Base-by-base conservation (phyloP, 1,140 invertebrate genomes). In the Mizuhopecten yessoensis region DNA sequence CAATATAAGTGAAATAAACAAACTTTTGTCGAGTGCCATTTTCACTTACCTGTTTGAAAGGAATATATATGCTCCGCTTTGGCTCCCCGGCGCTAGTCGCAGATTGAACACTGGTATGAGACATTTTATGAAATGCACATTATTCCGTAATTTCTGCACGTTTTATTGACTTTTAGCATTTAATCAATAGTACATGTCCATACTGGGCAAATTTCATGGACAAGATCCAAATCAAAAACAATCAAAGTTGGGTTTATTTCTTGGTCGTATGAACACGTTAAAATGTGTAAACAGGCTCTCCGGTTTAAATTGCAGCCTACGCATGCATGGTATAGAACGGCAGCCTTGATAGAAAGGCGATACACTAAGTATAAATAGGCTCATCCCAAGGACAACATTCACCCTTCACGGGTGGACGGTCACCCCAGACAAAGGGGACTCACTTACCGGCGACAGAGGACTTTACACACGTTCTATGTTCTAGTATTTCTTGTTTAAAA, bases 31-130 rank as follows among this genome's bases (percentile, higher is more conserved):
- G 42, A 13, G 17, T 45, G 1, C 17, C 29, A 5, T 75, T 17
- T 75, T 75, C 57, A 75, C 57, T 75, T 29, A 75, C 57, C 57
- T n/a, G 57, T 75, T 75, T 75, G 57, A 75, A 75, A n/a, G n/a
- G n/a, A 29, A 29, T 17, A 75, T 75, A 5, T 75, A 29, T 29
- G 57, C n/a, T 5, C 57, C 57, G 29, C 20, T 75, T 75, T 75
- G 57, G 57, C n/a, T 75, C n/a, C 57, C 1, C n/a, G 57, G 57
- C 57, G 11, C 23, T 75, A 0, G 57, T 75, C 29, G 57, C n/a
- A 75, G n/a, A n/a, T 75, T 5, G 3, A 29, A 75, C 57, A 29
- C 57, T n/a, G 2, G n/a, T 45, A 57, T 11, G 3, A 75, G 23
- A 5, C 23, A 75, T 29, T 75, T 75, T 3, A 75, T 7, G 23